Evolutionary conservation across 2,797 vertebrate genomes (phyloP).

Genomic region (Sphenodon punctatus): DNA sequence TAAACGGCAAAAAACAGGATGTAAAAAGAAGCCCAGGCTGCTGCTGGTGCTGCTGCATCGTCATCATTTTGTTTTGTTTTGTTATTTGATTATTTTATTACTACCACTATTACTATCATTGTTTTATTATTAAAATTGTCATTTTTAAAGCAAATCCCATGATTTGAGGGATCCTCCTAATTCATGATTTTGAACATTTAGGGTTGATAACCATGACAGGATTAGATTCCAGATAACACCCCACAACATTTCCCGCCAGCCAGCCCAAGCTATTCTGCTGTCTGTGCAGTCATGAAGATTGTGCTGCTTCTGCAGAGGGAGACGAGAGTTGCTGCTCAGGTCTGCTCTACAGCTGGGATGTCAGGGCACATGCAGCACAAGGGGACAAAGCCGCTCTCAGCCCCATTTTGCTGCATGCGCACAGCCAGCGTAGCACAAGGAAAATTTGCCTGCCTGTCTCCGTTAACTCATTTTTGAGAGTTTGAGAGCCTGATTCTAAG

Average conservation of each 20-base stretch:
- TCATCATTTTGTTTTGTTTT: too few relatives aligned
- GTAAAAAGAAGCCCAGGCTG: too few relatives aligned
- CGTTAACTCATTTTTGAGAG: neutral
- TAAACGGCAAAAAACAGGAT: too few relatives aligned
- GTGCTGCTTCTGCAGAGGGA: conserved; percentile 3
- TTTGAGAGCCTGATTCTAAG: neutral
- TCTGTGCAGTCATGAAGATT: neutral
- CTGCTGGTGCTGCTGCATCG: too few relatives aligned
- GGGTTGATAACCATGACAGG: neutral
- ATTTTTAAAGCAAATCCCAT: too few relatives aligned
- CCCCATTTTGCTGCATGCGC: neutral
- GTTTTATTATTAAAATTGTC: too few relatives aligned
- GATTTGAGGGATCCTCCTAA: neutral
- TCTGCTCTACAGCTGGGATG: neutral
- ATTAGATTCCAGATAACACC: neutral
- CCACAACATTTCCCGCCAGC: neutral
- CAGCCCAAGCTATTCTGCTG: neutral
- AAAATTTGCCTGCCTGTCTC: neutral
- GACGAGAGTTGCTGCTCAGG: neutral
- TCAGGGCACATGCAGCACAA: neutral
- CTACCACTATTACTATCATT: too few relatives aligned
- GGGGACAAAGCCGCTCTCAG: neutral
- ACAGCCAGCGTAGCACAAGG: neutral
- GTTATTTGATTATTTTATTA: too few relatives aligned
- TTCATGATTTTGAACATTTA: neutral